These are phyloP conservation scores for Coracopsis vasa DNA, from an alignment of 2,113 vertebrate genomes.

Conservation along the genomic window DNA sequence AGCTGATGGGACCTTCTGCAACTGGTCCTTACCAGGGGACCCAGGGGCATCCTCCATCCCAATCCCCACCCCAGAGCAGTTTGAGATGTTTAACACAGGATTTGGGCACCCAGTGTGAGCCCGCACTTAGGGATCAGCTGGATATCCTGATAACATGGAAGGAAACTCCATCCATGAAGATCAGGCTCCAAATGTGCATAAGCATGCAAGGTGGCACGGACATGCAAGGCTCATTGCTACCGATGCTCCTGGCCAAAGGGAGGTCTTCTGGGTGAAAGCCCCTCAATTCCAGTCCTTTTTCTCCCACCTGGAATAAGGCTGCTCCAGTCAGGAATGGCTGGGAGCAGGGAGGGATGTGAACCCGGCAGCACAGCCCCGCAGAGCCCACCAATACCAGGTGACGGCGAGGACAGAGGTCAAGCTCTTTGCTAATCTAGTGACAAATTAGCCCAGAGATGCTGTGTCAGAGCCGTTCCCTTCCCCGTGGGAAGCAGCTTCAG, in stretches of 20 bases:
- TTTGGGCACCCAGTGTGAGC: rapidly evolving
- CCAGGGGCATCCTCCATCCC: background rate
- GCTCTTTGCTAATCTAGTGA: conserved; percentile 5
- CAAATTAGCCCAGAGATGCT: background rate
- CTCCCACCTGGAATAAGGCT: background rate
- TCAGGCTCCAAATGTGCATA: rapidly evolving
- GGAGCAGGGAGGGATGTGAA: background rate
- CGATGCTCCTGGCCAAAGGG: background rate
- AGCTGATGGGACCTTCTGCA: too few relatives aligned
- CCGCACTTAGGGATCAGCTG: rapidly evolving
- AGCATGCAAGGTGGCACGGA: rapidly evolving
- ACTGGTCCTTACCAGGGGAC: too few relatives aligned
- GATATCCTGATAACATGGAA: rapidly evolving
- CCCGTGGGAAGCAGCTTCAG: background rate
- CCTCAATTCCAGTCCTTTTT: rapidly evolving
- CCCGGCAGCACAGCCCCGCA: rapidly evolving
- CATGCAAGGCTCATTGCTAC: rapidly evolving
- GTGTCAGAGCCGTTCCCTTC: rapidly evolving
- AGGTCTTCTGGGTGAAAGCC: background rate
- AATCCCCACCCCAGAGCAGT: background rate
- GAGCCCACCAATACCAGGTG: background rate
- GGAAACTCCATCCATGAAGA: background rate
- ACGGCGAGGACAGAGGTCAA: background rate
- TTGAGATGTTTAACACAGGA: background rate
- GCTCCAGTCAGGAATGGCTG: rapidly evolving